Evolutionary conservation across 2,113 vertebrate species (phyloP), one percentile per base, ranked within the genome.

Genomic region (Corvus hawaiiensis): DNA sequence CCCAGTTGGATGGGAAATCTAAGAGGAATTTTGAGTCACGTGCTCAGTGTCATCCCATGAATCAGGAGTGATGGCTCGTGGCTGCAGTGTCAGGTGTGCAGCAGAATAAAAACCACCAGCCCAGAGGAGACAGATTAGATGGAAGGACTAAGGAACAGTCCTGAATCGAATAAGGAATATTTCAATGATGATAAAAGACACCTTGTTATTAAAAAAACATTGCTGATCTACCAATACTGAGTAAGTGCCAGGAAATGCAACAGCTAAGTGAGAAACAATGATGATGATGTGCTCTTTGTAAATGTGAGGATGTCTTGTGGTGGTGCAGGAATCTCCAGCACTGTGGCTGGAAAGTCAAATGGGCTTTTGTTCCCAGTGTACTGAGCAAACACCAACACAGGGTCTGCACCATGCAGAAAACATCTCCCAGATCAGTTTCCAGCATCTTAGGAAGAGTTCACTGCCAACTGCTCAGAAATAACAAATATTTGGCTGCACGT

Each of bases 21-120:
- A 55, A 44, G 59, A 49, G 24, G 55, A 84, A 37, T 83, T 89
- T 74, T 48, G 56, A 76, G 41, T 84, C 24, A 30, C 16, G 30
- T 8, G 9, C 35, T 54, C 9, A 0, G n/a, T 2, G 2, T 67
- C 83, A 2, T 0, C 22, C 30, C 0, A 0, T 13, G 41, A 48
- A 19, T 35, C 30, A n/a, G 79, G n/a, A 77, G 44, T 1, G 19
- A 20, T 41, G 46, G 24, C 68, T 91, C 55, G 23, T 71, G 77
- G 66, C 66, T 51, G 37, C n/a, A 39, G 55, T 16, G 41, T 30
- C 0, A 4, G 43, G 7, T 7, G 4, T 30, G 59, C 1, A 3
- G 54, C 51, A 55, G 51, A 63, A 63, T 46, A 52, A 79, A 87
- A 86, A 24, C 9, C 44, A 88, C 49, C 20, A 26, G 2, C 59